A percentile compares a stretch with the other conserved stretches of the same genome.
Evolutionary conservation across 2,888 invertebrate species (phyloP).

Genomic region (Eurytoma californica): DNA sequence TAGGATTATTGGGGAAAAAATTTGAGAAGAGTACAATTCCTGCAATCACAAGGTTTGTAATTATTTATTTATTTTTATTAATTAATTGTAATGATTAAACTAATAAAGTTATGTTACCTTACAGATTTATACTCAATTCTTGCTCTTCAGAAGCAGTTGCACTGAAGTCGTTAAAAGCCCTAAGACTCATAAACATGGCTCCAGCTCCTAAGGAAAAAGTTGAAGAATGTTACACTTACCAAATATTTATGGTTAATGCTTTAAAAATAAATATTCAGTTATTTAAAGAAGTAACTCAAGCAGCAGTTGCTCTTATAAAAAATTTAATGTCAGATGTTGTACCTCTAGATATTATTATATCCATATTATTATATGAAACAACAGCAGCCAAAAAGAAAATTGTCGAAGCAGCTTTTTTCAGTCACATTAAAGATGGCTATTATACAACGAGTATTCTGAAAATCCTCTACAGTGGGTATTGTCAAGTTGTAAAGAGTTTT

Average conservation of each 20-base stretch:
- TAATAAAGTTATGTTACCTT: slow-evolving; percentile 72
- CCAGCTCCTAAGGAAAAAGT: slow-evolving; percentile 71
- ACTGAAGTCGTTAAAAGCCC: slow-evolving; percentile 64
- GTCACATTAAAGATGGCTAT: slow-evolving; percentile 79
- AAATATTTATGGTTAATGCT: slow-evolving; percentile 78
- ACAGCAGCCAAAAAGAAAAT: slow-evolving; percentile 73
- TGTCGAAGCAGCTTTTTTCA: slow-evolving; percentile 80
- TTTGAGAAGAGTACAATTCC: slow-evolving; percentile 68
- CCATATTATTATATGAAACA: slow-evolving; percentile 79
- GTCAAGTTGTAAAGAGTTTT: slow-evolving; percentile 66
- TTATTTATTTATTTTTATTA: slow-evolving; percentile 17
- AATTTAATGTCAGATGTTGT: slow-evolving; percentile 79
- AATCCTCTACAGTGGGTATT: slow-evolving; percentile 71
- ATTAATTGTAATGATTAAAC: slow-evolving; percentile 71
- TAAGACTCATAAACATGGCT: slow-evolving; percentile 67
- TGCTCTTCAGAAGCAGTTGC: slow-evolving; percentile 68
- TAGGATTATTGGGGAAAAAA: slow-evolving; percentile 76
- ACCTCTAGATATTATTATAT: slow-evolving; percentile 82
- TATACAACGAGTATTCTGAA: slow-evolving; percentile 79
- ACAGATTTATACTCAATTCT: slow-evolving; percentile 78
- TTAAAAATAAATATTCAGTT: slow-evolving; percentile 78
- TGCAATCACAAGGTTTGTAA: slow-evolving; percentile 67
- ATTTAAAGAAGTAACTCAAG: slow-evolving; percentile 78
- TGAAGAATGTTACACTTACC: slow-evolving; percentile 78
- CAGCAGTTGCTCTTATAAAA: slow-evolving; percentile 79